Percentiles rank a stretch among this genome's conserved stretches.
These are phyloP conservation scores for Sterrhoptilus dennistouni DNA, from an alignment of 2,113 vertebrate species.

Conservation along the genomic window DNA sequence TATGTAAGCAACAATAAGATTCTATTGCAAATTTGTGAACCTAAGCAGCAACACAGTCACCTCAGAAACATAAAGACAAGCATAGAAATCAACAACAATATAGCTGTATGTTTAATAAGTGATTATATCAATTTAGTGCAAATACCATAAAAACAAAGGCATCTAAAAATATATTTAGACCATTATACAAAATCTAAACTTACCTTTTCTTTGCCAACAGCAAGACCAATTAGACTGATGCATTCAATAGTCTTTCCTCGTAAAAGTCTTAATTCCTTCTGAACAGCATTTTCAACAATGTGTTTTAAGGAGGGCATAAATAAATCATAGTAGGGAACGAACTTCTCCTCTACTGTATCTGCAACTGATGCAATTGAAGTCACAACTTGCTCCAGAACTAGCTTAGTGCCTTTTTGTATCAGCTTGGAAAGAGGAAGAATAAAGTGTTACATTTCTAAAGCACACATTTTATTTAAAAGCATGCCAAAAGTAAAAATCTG, in stretches of 20 bases:
- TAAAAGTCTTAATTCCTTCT: constrained; percentile 93
- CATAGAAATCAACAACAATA: neutral
- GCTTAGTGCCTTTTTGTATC: constrained; percentile 96
- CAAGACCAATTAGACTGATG: constrained; percentile 97
- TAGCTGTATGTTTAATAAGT: neutral
- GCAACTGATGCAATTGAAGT: constrained; percentile 98
- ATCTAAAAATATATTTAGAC: neutral
- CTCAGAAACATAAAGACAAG: neutral
- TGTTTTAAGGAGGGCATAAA: constrained; percentile 98
- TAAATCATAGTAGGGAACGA: constrained; percentile 96
- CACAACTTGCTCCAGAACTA: constrained; percentile 98
- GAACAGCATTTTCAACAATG: constrained; percentile 95
- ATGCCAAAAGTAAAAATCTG: neutral
- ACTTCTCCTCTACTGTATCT: constrained; percentile 97
- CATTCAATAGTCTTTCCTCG: constrained; percentile 98
- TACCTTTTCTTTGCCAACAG: constrained; percentile 97
- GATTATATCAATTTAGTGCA: neutral
- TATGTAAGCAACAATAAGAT: neutral
- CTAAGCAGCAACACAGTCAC: neutral
- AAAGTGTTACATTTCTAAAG: neutral
- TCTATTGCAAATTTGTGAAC: neutral
- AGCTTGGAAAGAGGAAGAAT: constrained; percentile 74
- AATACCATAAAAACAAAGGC: neutral
- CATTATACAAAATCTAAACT: neutral
- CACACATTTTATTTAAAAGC: neutral